Percentiles rank a stretch among this genome's conserved stretches.
Conservation (phyloP, 2,888 invertebrate genomes). For the Harpagoxenus sublaevis region DNA sequence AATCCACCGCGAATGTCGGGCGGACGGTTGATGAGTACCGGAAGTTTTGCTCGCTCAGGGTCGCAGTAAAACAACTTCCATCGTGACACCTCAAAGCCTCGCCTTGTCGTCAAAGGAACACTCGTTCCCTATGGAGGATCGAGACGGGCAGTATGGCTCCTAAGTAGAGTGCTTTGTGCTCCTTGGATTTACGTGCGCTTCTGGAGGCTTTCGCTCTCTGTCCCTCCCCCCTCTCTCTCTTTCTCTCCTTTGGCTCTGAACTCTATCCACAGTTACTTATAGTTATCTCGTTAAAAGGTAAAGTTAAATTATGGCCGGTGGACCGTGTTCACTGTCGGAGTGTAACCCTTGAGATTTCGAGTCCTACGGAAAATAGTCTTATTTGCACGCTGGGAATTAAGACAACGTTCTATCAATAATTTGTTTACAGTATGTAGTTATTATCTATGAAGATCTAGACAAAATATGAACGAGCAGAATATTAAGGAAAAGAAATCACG, state of each 20-base stretch:
- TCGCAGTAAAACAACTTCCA: slow-evolving; percentile 50
- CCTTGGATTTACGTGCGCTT: slow-evolving; percentile 56
- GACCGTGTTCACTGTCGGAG: slow-evolving; percentile 54
- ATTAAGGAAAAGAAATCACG: too few species aligned
- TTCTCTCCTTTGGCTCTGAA: neutral
- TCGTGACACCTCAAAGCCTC: slow-evolving; percentile 64
- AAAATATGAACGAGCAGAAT: neutral
- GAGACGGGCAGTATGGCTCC: slow-evolving; percentile 25
- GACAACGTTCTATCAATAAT: neutral
- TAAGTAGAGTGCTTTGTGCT: slow-evolving; percentile 62
- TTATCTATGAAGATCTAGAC: neutral
- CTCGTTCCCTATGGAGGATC: slow-evolving; percentile 35
- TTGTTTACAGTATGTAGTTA: neutral
- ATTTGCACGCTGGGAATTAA: neutral
- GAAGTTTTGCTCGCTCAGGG: slow-evolving; percentile 61
- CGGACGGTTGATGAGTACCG: slow-evolving; percentile 42
- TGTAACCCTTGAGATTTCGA: slow-evolving; percentile 60
- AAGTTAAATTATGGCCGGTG: slow-evolving; percentile 70
- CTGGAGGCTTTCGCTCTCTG: slow-evolving; percentile 36
- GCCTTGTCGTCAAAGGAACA: slow-evolving; percentile 51
- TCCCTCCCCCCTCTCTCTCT: neutral
- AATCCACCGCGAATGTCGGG: slow-evolving; percentile 22
- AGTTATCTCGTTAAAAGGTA: slow-evolving; percentile 57
- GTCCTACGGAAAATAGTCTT: slow-evolving; percentile 26
- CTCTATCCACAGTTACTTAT: slow-evolving; percentile 36